Evolutionary conservation across 2,113 vertebrate genomes (phyloP).

Genomic region (Sardina pilchardus): DNA sequence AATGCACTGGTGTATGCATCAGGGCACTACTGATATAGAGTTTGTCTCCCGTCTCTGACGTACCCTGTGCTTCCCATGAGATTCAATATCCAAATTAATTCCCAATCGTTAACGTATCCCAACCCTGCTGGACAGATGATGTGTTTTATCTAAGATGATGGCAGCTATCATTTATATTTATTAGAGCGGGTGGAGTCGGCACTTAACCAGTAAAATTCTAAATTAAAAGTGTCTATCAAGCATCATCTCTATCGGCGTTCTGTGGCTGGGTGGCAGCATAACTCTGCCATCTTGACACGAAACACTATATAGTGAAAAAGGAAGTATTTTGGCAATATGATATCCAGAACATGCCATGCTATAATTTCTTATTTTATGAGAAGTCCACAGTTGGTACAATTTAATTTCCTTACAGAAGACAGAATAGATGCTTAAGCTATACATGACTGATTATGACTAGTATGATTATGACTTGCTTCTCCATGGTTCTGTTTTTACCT

Average conservation of each 20-base stretch:
- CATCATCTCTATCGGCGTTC: neutral
- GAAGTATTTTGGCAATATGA: neutral
- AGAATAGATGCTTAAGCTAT: neutral
- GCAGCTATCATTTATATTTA: constrained; percentile 4
- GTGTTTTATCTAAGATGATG: neutral
- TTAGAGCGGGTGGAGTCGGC: neutral
- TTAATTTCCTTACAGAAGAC: neutral
- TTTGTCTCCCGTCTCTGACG: neutral
- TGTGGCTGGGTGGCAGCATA: neutral
- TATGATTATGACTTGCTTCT: too few relatives aligned
- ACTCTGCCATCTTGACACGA: neutral
- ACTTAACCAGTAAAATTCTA: constrained; percentile 30
- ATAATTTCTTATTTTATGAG: neutral
- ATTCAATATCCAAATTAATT: constrained; percentile 1
- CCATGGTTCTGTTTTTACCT: too few relatives aligned
- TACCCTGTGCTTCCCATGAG: neutral
- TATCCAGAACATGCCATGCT: neutral
- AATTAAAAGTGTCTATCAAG: constrained; percentile 26
- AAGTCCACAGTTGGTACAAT: neutral
- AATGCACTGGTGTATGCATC: neutral
- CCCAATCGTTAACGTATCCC: neutral
- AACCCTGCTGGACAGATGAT: neutral
- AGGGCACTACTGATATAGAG: neutral
- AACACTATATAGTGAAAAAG: neutral
- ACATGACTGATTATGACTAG: neutral